Evolutionary conservation across 2,113 vertebrate genomes (phyloP).

Genomic region (Trichomycterus rosablanca): DNA sequence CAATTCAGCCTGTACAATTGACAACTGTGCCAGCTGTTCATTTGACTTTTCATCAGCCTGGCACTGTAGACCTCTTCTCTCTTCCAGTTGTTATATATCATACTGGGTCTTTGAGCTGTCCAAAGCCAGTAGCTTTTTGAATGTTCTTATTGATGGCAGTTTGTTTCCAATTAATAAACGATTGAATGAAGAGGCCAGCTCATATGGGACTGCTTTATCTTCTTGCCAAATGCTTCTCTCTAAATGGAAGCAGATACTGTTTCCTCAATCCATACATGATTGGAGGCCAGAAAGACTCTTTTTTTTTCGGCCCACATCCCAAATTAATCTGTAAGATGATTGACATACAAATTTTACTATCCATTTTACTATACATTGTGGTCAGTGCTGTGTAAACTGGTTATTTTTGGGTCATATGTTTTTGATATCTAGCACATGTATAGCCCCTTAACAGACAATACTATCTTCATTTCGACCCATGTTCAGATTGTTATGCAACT

Average conservation of each 20-base stretch:
- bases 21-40: background rate
- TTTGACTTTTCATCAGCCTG: background rate
- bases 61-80: background rate
- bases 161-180: slow-evolving; percentile 46
- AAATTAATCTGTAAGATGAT: slow-evolving; percentile 14
- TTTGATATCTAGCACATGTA: no score
- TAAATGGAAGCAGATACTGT: slow-evolving; percentile 48
- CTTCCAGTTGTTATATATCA: background rate
- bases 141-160: slow-evolving; percentile 30
- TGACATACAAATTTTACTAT: no score
- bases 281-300: slow-evolving; percentile 17
- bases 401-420: no score
- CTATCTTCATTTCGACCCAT: no score
- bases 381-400: slow-evolving; percentile 6
- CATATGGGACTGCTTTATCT: slow-evolving; percentile 48
- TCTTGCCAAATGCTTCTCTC: slow-evolving; percentile 33
- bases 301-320: slow-evolving; percentile 3
- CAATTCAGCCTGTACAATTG: background rate
- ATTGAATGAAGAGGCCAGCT: slow-evolving; percentile 32
- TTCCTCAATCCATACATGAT: slow-evolving; percentile 31
- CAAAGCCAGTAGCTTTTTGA: slow-evolving; percentile 17
- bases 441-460: no score
- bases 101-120: slow-evolving; percentile 16
- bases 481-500: no score
- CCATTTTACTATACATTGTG: slow-evolving; percentile 15